Percentiles rank a stretch among this genome's conserved stretches.
Conservation (phyloP, 2,113 vertebrate genomes). For the Salminus brasiliensis region DNA sequence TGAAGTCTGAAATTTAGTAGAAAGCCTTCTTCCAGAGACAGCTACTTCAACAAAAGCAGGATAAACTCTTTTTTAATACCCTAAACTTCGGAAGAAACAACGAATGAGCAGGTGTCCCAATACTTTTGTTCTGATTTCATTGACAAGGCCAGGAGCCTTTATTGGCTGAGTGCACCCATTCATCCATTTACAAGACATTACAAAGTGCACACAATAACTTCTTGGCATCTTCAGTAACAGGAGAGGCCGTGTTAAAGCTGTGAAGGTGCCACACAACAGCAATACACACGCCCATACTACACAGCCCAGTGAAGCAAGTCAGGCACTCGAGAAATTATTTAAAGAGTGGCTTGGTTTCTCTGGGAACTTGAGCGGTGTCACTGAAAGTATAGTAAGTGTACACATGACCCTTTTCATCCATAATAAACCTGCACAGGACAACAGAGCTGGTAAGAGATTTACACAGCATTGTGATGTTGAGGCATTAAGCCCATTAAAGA, state of each 20-base stretch:
- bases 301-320: not conserved
- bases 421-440: not conserved
- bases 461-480: not conserved
- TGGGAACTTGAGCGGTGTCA: not conserved
- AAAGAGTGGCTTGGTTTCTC: constrained; percentile 10
- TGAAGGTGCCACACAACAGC: not conserved
- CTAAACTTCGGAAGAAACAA: too few species aligned
- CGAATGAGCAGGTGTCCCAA: too few species aligned
- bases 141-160: not conserved
- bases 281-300: not conserved
- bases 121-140: too few species aligned
- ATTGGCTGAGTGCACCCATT: not conserved
- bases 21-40: too few species aligned
- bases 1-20: too few species aligned
- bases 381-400: too few species aligned
- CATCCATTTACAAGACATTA: not conserved
- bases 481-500: not conserved
- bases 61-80: too few species aligned
- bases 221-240: not conserved
- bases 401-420: not conserved
- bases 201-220: not conserved
- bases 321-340: constrained; percentile 11
- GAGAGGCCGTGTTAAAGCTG: not conserved
- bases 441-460: not conserved
- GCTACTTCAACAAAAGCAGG: too few species aligned